phyloP scores from a whole-genome alignment of 2,113 vertebrate species.

The Oreochromis spilurus region DNA sequence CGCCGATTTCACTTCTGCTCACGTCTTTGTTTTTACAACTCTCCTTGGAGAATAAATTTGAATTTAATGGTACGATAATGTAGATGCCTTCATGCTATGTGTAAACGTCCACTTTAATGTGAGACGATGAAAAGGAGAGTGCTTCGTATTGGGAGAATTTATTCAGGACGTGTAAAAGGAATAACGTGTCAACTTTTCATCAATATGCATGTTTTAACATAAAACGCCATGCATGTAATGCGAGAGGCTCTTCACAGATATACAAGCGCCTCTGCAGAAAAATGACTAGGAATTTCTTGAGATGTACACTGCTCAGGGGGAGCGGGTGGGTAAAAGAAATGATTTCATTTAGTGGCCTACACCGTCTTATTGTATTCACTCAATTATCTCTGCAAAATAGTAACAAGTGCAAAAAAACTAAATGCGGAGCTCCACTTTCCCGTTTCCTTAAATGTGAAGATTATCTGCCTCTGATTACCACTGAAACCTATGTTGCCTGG shows the following conservation, averaged over 20 bases:
- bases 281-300: constrained; percentile 49
- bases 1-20: neutral
- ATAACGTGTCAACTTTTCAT: constrained; percentile 47
- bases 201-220: constrained; percentile 57
- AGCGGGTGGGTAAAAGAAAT: neutral
- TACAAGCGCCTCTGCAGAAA: constrained; percentile 16
- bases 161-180: constrained; percentile 35
- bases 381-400: constrained; percentile 32
- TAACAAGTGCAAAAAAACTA: constrained; percentile 23
- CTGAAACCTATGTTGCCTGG: constrained; percentile 84
- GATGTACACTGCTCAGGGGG: neutral
- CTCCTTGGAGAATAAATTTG: neutral
- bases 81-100: neutral
- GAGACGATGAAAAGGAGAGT: constrained; percentile 14
- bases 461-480: constrained; percentile 89
- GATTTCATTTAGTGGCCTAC: constrained; percentile 39
- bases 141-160: constrained; percentile 22
- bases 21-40: constrained; percentile 11
- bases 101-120: constrained; percentile 32
- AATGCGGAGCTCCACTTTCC: constrained; percentile 71
- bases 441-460: constrained; percentile 79
- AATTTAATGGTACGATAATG: constrained; percentile 12
- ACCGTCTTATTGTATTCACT: constrained; percentile 49
- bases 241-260: constrained; percentile 19
- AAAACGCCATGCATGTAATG: constrained; percentile 34